phyloP scores from a whole-genome alignment of 2,113 vertebrate genomes.

The Cepphus grylle region DNA sequence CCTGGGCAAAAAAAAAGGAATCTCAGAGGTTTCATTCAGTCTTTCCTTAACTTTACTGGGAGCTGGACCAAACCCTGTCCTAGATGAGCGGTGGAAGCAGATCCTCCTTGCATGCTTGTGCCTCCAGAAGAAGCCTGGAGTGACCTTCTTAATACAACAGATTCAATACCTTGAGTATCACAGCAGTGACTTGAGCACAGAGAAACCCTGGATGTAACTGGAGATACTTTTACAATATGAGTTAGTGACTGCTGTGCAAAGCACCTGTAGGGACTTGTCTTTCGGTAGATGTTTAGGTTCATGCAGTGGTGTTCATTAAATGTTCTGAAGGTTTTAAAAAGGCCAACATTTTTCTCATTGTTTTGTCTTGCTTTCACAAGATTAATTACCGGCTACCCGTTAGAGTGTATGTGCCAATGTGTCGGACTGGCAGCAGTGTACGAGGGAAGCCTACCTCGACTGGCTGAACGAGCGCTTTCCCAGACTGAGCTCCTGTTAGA shows the following conservation, averaged over 20 bases:
- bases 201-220: background rate
- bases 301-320: background rate
- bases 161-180: background rate
- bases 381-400: background rate
- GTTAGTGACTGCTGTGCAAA: background rate
- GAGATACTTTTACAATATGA: no score
- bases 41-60: background rate
- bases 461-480: background rate
- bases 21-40: background rate
- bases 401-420: background rate
- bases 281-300: background rate
- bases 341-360: background rate
- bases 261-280: background rate
- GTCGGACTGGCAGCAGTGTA: background rate
- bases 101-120: background rate
- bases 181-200: background rate
- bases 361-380: background rate
- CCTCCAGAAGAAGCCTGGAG: background rate
- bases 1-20: background rate
- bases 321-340: background rate
- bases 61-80: background rate
- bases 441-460: fast-evolving
- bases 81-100: background rate
- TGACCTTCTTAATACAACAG: background rate
- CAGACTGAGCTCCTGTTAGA: background rate